Evolutionary conservation across 1,140 invertebrate genomes (phyloP).

Genomic region (Orussus abietinus): DNA sequence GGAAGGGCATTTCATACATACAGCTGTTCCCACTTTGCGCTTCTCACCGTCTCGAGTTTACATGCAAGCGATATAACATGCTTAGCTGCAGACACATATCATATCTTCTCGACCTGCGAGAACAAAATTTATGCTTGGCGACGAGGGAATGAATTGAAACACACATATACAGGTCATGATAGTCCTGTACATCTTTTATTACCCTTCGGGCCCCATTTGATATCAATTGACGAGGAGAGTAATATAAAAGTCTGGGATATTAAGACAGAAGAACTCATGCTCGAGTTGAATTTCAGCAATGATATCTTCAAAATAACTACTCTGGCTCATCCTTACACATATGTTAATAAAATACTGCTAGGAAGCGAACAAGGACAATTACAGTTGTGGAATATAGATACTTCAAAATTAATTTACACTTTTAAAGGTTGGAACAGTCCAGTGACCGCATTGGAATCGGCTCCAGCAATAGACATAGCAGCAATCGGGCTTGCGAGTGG

Average conservation of each 20-base stretch:
- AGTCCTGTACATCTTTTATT: constrained; percentile 72
- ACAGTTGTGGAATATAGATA: constrained; percentile 89
- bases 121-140: constrained; percentile 82
- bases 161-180: constrained; percentile 76
- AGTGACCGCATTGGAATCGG: constrained; percentile 72
- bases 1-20: constrained; percentile 92
- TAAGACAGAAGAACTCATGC: constrained; percentile 63
- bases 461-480: constrained; percentile 87
- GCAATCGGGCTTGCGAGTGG: constrained; percentile 82
- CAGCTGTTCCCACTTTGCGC: constrained; percentile 74
- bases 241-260: constrained; percentile 84
- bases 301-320: constrained; percentile 72
- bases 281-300: constrained; percentile 70
- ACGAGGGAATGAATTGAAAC: constrained; percentile 80
- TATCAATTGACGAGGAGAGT: constrained; percentile 81
- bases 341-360: constrained; percentile 92
- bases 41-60: constrained; percentile 77
- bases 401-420: constrained; percentile 72
- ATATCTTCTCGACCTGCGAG: constrained; percentile 80
- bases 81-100: constrained; percentile 72
- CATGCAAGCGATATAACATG: constrained; percentile 81
- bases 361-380: constrained; percentile 84
- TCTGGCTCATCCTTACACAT: constrained; percentile 85
- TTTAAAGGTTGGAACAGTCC: constrained; percentile 74
- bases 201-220: constrained; percentile 81